Conservation (phyloP, 2,888 invertebrate species). For the Magallana nippona region DNA sequence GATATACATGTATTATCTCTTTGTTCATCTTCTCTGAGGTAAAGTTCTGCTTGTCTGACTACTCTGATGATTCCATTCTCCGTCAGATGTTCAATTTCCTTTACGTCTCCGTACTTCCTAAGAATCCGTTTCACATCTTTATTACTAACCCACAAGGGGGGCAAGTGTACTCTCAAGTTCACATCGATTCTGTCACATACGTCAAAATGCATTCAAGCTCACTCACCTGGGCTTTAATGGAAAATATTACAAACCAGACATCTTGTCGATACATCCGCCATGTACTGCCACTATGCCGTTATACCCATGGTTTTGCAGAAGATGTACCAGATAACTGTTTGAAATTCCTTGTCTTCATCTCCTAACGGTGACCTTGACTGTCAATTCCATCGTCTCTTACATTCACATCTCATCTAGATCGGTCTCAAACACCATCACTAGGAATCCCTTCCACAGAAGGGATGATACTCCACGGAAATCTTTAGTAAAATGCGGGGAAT, state of each 20-base stretch:
- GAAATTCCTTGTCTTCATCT: too few species aligned
- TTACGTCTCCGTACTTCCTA: background rate
- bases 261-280: background rate
- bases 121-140: background rate
- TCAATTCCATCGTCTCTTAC: too few species aligned
- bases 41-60: too few species aligned
- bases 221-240: background rate
- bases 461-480: too few species aligned
- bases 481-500: too few species aligned
- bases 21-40: background rate
- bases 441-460: too few species aligned
- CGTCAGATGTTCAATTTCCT: background rate
- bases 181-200: background rate
- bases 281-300: background rate
- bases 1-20: background rate
- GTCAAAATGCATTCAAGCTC: background rate
- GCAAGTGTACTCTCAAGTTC: background rate
- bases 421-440: too few species aligned
- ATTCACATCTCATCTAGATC: too few species aligned
- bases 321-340: too few species aligned
- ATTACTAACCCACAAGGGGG: background rate
- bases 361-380: too few species aligned
- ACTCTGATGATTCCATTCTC: background rate
- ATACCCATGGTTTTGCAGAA: too few species aligned
- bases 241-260: background rate